Conservation (phyloP, 2,113 vertebrate genomes). For the Sterrhoptilus dennistouni region DNA sequence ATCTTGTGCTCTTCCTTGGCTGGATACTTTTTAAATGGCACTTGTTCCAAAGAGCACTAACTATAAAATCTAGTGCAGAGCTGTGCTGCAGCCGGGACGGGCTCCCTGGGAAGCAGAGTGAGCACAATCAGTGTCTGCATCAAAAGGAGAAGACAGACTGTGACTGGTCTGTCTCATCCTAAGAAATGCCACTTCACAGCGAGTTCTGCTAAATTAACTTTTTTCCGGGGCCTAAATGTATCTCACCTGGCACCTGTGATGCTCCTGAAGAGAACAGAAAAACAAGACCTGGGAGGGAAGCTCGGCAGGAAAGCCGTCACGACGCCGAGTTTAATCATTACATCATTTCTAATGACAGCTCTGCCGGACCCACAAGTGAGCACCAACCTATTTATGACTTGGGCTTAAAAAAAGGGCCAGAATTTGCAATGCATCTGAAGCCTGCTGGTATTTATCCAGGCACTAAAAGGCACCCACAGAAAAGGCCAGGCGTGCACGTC, state of each 20-base stretch:
- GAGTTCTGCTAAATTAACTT: background rate
- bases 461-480: background rate
- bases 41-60: background rate
- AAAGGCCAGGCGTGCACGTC: accelerated
- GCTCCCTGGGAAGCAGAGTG: background rate
- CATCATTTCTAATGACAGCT: background rate
- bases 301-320: accelerated
- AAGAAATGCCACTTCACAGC: background rate
- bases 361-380: background rate
- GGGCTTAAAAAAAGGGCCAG: background rate
- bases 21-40: conserved; percentile 19
- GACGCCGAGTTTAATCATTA: background rate
- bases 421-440: background rate
- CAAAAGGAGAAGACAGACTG: background rate
- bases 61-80: background rate
- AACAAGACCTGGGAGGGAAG: background rate
- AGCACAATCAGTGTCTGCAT: background rate
- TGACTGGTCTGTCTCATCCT: accelerated
- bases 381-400: background rate
- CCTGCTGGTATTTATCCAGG: background rate
- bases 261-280: background rate
- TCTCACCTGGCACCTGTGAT: background rate
- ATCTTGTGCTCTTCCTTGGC: conserved; percentile 26
- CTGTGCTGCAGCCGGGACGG: background rate
- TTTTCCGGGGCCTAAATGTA: background rate